A percentile compares a stretch with the other conserved stretches of the same genome.
phyloP scores from a whole-genome alignment of 2,888 invertebrate species.

The Ormyrus labotus region DNA sequence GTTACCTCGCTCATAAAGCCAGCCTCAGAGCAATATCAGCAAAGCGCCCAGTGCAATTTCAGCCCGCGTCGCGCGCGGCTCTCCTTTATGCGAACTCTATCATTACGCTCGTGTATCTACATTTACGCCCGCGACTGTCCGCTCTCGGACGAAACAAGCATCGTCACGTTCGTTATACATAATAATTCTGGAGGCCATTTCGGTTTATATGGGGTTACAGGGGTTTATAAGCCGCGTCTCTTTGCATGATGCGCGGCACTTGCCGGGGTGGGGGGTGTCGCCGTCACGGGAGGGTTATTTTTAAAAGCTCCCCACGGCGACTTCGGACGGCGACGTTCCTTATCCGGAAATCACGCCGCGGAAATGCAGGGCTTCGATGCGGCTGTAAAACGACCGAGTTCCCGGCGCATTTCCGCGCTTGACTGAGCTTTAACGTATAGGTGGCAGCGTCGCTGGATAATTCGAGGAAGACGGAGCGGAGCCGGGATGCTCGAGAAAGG shows the following conservation, averaged over 20 bases:
- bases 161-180: constrained; percentile 46
- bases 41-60: too few species aligned
- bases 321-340: constrained; percentile 5
- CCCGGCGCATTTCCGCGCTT: too few species aligned
- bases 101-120: too few species aligned
- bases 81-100: too few species aligned
- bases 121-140: too few species aligned
- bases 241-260: not conserved
- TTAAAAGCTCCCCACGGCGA: constrained; percentile 27
- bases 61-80: too few species aligned
- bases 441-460: too few species aligned
- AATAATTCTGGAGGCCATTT: constrained; percentile 32
- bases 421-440: too few species aligned
- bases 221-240: constrained; percentile 13
- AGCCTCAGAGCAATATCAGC: not conserved
- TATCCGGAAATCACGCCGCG: not conserved
- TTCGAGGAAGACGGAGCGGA: too few species aligned
- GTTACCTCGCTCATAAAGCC: not conserved
- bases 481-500: too few species aligned
- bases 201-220: constrained; percentile 19
- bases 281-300: constrained; percentile 8
- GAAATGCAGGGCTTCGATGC: constrained; percentile 12
- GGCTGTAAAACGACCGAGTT: not conserved
- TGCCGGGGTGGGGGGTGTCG: not conserved
- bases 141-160: not conserved